A percentile compares a stretch with the other conserved stretches of the same genome.
Conservation (phyloP, 2,113 vertebrate genomes). For the Anolis sagrei region DNA sequence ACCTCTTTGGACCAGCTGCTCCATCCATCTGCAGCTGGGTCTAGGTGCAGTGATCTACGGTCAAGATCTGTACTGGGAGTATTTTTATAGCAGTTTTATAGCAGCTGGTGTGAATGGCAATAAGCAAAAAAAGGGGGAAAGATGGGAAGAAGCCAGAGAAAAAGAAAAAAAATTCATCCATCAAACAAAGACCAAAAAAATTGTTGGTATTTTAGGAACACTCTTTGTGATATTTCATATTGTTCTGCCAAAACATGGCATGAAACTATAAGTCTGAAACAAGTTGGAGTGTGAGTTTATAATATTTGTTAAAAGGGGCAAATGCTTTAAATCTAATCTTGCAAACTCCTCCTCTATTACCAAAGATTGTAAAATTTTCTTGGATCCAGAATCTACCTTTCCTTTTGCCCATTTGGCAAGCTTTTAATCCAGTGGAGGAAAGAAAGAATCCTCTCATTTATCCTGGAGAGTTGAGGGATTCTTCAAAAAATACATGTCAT, state of each 20-base stretch:
- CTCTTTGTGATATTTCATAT: constrained; percentile 42
- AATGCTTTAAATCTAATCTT: constrained; percentile 40
- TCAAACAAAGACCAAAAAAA: constrained; percentile 62
- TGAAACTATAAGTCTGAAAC: constrained; percentile 29
- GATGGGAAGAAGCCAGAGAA: constrained; percentile 54
- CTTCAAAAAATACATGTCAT: too few species aligned
- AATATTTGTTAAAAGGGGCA: constrained; percentile 44
- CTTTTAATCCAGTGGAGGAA: background rate
- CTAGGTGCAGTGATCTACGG: constrained; percentile 73
- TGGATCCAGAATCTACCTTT: background rate
- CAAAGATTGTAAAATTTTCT: constrained; percentile 6
- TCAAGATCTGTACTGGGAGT: constrained; percentile 71
- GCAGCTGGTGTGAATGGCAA: constrained; percentile 78
- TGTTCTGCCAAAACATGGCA: constrained; percentile 53
- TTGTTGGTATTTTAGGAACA: constrained; percentile 29
- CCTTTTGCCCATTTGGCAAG: background rate
- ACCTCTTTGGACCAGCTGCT: constrained; percentile 80
- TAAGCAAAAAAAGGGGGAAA: constrained; percentile 62
- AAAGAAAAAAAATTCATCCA: constrained; percentile 39
- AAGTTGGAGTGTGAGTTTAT: constrained; percentile 46
- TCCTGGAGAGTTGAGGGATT: too few species aligned
- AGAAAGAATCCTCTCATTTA: too few species aligned
- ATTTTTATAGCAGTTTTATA: constrained; percentile 70
- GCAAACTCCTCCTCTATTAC: background rate
- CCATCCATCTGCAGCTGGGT: constrained; percentile 81